Percentiles rank a stretch among this genome's conserved stretches.
These are phyloP conservation scores for Euura lappo DNA, from an alignment of 1,140 invertebrate genomes.

Conservation along the genomic window DNA sequence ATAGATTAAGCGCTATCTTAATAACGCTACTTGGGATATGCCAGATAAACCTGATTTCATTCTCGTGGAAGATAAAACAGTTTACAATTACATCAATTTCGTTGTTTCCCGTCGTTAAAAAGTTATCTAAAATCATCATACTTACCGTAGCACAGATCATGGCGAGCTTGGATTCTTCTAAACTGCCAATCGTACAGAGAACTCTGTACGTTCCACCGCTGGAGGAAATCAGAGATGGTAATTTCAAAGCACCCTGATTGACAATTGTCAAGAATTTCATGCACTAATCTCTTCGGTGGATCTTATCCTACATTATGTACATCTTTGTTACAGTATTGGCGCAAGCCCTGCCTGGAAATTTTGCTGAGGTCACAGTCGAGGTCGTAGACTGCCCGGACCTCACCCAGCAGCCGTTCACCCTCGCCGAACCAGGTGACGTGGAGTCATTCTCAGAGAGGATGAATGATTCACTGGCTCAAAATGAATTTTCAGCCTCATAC, in stretches of 20 bases:
- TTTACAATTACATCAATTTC: too few relatives aligned
- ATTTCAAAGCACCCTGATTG: neutral
- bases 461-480: too few relatives aligned
- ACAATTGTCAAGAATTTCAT: slow-evolving; percentile 7
- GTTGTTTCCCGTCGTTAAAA: too few relatives aligned
- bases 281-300: neutral
- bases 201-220: slow-evolving; percentile 61
- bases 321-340: slow-evolving; percentile 69
- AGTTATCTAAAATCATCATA: too few relatives aligned
- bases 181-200: slow-evolving; percentile 58
- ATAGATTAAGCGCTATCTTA: too few relatives aligned
- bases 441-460: too few relatives aligned
- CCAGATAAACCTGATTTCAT: too few relatives aligned
- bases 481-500: neutral
- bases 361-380: slow-evolving; percentile 72
- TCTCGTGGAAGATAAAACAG: too few relatives aligned
- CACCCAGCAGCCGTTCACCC: slow-evolving; percentile 74
- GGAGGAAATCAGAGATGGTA: slow-evolving; percentile 66
- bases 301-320: slow-evolving; percentile 11
- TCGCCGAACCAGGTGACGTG: slow-evolving; percentile 75
- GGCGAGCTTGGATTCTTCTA: neutral
- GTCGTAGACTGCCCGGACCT: slow-evolving; percentile 87
- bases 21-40: too few relatives aligned
- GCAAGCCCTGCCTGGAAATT: slow-evolving; percentile 72
- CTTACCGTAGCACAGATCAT: neutral